Evolutionary conservation across 1,140 invertebrate species (phyloP).

Genomic region (Coenobita brevimanus): DNA sequence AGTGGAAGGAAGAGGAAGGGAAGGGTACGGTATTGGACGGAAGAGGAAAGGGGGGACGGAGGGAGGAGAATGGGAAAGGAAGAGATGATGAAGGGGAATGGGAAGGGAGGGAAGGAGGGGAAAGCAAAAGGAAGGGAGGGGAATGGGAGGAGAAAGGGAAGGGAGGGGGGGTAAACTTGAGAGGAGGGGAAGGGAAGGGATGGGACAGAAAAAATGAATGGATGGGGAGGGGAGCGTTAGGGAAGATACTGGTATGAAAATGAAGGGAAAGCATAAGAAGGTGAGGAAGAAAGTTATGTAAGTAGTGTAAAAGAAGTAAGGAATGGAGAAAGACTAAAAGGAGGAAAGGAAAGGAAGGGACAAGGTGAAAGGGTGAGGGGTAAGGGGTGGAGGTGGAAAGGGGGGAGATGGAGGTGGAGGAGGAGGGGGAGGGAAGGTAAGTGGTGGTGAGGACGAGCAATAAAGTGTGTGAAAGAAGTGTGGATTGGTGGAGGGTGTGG

Average conservation of each 20-base stretch:
- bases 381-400: background rate
- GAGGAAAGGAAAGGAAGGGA: background rate
- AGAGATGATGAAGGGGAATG: background rate
- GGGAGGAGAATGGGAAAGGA: background rate
- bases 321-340: background rate
- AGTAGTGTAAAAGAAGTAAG: background rate
- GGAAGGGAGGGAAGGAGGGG: background rate
- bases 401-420: background rate
- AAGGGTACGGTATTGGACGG: background rate
- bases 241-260: background rate
- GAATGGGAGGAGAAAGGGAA: background rate
- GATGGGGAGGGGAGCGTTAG: background rate
- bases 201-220: background rate
- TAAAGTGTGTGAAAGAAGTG: background rate
- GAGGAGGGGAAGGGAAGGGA: background rate
- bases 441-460: background rate
- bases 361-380: background rate
- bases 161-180: background rate
- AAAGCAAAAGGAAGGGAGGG: background rate
- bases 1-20: background rate
- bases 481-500: conserved; percentile 15
- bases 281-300: background rate
- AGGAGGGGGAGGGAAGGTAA: background rate
- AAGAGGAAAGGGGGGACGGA: background rate
- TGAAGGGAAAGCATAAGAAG: background rate